phyloP scores from a whole-genome alignment of 2,888 invertebrate species.

The Phaedon cochleariae region DNA sequence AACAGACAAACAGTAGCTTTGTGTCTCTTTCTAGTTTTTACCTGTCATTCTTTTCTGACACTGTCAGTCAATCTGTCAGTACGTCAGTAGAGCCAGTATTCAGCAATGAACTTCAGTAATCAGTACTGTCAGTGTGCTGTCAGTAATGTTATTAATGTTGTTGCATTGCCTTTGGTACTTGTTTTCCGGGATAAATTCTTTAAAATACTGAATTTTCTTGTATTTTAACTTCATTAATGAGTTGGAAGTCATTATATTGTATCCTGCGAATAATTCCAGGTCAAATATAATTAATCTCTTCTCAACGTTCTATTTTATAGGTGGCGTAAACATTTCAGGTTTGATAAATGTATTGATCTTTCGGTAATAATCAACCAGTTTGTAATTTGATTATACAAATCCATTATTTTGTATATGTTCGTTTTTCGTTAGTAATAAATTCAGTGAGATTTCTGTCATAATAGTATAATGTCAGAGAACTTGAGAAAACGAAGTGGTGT shows the following conservation, averaged over 20 bases:
- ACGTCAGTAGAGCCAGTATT: too few species aligned
- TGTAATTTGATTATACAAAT: conserved; percentile 33
- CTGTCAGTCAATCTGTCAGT: too few species aligned
- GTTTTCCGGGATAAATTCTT: neutral
- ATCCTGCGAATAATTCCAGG: neutral
- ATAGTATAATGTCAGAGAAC: conserved; percentile 30
- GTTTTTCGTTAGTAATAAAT: neutral
- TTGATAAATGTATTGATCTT: conserved; percentile 41
- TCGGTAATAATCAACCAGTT: conserved; percentile 7
- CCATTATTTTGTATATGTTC: conserved; percentile 15
- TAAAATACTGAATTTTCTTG: neutral
- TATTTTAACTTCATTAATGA: neutral
- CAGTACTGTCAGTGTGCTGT: too few species aligned
- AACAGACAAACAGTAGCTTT: too few species aligned
- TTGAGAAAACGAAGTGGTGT: conserved; percentile 30
- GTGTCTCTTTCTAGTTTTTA: too few species aligned
- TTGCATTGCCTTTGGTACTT: too few species aligned
- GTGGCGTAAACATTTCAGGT: conserved; percentile 37
- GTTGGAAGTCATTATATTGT: neutral
- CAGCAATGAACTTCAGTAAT: too few species aligned
- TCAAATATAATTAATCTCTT: neutral
- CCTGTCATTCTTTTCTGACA: too few species aligned
- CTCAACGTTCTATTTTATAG: conserved; percentile 27
- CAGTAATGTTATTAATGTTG: too few species aligned
- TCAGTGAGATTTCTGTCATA: neutral